These are phyloP conservation scores for Scomberomorus guttatus DNA, from an alignment of 2,797 vertebrate species.

Conservation along the genomic window DNA sequence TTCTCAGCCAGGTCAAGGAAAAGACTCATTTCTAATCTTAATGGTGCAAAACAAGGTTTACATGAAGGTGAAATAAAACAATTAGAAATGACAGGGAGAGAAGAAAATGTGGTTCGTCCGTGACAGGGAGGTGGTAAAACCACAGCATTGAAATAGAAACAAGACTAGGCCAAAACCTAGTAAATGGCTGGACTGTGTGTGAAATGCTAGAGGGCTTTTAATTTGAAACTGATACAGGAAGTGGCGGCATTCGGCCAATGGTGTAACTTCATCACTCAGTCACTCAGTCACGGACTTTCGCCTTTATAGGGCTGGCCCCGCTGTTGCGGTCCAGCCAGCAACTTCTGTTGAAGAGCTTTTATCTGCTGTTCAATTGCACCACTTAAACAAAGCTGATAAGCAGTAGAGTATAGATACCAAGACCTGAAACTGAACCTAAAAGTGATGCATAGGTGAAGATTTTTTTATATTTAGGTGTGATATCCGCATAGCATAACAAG, in stretches of 20 bases:
- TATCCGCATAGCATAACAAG: not conserved
- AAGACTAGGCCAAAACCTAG: too few species aligned
- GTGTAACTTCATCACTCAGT: too few species aligned
- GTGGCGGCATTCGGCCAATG: too few species aligned
- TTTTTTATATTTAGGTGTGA: not conserved
- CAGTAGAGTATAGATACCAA: constrained; percentile 5
- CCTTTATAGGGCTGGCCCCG: too few species aligned
- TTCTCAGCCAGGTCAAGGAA: constrained; percentile 18
- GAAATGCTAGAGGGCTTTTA: too few species aligned
- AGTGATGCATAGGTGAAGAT: not conserved
- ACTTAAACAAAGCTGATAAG: constrained; percentile 55
- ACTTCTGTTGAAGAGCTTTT: constrained; percentile 52
- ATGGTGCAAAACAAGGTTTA: constrained; percentile 7
- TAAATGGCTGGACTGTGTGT: too few species aligned
- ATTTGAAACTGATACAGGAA: too few species aligned
- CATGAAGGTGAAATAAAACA: constrained; percentile 5
- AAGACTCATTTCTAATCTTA: not conserved
- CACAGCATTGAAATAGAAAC: constrained; percentile 29
- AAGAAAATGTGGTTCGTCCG: not conserved
- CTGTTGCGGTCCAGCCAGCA: constrained; percentile 1
- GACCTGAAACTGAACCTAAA: not conserved
- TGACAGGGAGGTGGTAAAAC: constrained; percentile 36
- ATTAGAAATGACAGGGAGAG: not conserved
- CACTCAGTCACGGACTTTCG: too few species aligned
- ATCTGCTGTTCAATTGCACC: constrained; percentile 53